Evolutionary conservation across 2,888 invertebrate species (phyloP).

Genomic region (Melipona bicolor): DNA sequence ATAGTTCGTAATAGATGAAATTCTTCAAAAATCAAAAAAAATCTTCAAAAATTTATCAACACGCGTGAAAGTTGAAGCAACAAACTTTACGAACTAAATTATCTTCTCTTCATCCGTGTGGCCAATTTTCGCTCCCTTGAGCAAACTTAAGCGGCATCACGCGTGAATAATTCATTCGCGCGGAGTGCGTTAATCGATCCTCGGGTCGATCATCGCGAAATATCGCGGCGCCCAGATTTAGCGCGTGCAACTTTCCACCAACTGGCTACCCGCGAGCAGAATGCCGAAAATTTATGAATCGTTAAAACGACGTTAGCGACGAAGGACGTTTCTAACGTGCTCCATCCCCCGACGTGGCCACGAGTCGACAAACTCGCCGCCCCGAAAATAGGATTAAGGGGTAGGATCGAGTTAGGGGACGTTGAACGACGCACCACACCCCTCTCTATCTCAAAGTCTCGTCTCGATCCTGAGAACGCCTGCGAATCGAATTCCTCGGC

Average conservation of each 20-base stretch:
- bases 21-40: too few relatives aligned
- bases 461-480: slow-evolving; percentile 1
- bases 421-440: slow-evolving; percentile 26
- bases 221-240: slow-evolving; percentile 63
- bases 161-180: slow-evolving; percentile 45
- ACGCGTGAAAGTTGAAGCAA: background rate
- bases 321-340: slow-evolving; percentile 11
- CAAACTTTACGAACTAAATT: background rate
- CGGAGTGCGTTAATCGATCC: slow-evolving; percentile 53
- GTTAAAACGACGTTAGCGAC: slow-evolving; percentile 67
- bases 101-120: background rate
- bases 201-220: slow-evolving; percentile 52
- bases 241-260: slow-evolving; percentile 55
- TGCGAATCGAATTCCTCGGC: background rate
- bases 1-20: too few relatives aligned
- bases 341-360: background rate
- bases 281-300: slow-evolving; percentile 66
- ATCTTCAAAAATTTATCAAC: too few relatives aligned
- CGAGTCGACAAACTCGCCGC: slow-evolving; percentile 1
- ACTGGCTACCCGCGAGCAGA: slow-evolving; percentile 23
- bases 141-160: slow-evolving; percentile 8
- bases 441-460: background rate
- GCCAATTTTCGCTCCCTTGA: background rate
- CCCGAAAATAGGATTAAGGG: slow-evolving; percentile 39
- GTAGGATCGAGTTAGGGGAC: slow-evolving; percentile 27